Percentiles rank a stretch among this genome's conserved stretches.
phyloP scores from a whole-genome alignment of 2,113 vertebrate genomes.

The Steatornis caripensis region DNA sequence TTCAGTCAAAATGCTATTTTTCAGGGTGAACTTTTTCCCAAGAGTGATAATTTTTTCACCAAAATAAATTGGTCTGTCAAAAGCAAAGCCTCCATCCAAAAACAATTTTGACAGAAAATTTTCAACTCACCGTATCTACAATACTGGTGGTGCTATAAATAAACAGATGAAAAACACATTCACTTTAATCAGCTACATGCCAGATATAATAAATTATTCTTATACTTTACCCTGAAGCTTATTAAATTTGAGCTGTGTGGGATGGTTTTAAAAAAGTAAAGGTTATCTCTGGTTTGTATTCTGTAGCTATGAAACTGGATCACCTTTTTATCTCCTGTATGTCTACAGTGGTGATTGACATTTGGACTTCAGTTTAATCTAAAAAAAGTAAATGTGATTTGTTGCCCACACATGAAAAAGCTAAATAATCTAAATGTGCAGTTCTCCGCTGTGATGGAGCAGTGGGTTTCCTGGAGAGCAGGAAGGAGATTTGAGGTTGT shows the following conservation, averaged over 20 bases:
- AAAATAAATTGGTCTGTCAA: constrained; percentile 37
- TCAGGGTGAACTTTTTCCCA: neutral
- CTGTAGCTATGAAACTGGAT: neutral
- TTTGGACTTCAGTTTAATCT: neutral
- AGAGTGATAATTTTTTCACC: neutral
- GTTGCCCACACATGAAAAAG: neutral
- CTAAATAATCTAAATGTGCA: neutral
- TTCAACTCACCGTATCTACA: neutral
- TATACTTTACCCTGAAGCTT: neutral
- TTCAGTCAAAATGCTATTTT: constrained; percentile 17
- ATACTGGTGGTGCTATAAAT: neutral
- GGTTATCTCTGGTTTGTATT: neutral
- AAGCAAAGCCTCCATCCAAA: constrained; percentile 9
- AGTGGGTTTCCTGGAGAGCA: neutral
- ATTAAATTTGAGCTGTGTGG: neutral
- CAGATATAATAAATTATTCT: constrained; percentile 32
- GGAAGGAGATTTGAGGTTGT: neutral
- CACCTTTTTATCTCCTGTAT: neutral
- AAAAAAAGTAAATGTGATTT: neutral
- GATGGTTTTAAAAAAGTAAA: neutral
- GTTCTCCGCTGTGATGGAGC: neutral
- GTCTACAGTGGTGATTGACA: neutral
- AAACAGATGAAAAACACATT: neutral
- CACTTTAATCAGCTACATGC: neutral
- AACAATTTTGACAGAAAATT: neutral